phyloP scores from a whole-genome alignment of 2,797 vertebrate genomes.

The Paratrypauchen microcephalus region DNA sequence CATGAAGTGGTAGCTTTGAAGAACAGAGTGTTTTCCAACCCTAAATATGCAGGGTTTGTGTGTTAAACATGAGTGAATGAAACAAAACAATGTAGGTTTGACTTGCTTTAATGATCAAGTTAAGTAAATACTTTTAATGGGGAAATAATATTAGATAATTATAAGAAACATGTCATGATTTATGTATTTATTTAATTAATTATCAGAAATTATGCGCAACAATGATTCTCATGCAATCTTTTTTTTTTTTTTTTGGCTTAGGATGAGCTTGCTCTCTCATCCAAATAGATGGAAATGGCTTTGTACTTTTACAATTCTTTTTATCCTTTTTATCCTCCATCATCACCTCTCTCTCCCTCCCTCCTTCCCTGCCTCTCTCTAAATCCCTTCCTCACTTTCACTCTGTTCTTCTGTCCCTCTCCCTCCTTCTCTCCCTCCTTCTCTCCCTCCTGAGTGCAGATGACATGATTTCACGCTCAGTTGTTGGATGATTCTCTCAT shows the following conservation, averaged over 20 bases:
- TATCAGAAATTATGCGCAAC: no score
- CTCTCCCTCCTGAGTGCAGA: conserved; percentile 10
- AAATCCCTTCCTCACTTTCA: not conserved
- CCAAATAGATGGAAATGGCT: not conserved
- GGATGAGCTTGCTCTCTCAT: not conserved
- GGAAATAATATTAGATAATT: no score
- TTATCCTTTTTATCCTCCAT: not conserved
- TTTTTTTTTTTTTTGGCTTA: no score
- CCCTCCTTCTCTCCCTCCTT: not conserved
- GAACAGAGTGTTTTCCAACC: no score
- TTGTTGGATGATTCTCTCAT: conserved; percentile 34
- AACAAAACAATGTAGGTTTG: no score
- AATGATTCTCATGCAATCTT: not conserved
- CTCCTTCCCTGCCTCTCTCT: not conserved
- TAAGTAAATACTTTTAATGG: no score
- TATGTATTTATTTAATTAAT: no score
- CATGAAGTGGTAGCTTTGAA: no score
- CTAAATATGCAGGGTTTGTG: no score
- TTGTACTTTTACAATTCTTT: not conserved
- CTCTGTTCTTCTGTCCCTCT: not conserved
- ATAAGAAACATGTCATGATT: no score
- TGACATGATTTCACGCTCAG: conserved; percentile 35
- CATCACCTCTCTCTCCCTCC: not conserved
- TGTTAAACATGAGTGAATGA: no score
- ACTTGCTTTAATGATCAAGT: no score